A percentile compares a stretch with the other conserved stretches of the same genome.
Conservation (phyloP, 2,797 vertebrate species). For the Chelmon rostratus region DNA sequence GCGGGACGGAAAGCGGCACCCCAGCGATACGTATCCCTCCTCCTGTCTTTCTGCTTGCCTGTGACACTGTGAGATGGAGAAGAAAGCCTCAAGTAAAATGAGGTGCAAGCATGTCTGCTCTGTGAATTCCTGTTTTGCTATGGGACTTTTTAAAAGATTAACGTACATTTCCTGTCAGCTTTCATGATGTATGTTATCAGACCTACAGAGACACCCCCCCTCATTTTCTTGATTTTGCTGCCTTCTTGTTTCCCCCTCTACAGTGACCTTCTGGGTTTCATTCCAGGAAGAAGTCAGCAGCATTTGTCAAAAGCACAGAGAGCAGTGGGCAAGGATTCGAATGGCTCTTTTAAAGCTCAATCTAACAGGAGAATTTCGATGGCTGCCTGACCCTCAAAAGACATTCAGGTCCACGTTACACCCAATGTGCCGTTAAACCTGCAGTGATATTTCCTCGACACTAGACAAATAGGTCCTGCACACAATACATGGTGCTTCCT, state of each 20-base stretch:
- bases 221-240: conserved; percentile 41
- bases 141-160: conserved; percentile 77
- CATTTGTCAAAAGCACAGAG: conserved; percentile 86
- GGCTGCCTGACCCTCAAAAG: conserved; percentile 61
- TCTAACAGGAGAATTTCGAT: conserved; percentile 69
- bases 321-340: conserved; percentile 82
- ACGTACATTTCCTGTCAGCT: conserved; percentile 80
- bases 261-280: conserved; percentile 85
- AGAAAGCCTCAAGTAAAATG: conserved; percentile 81
- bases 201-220: conserved; percentile 60
- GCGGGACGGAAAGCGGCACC: conserved; percentile 77
- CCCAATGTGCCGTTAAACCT: conserved; percentile 45
- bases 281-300: conserved; percentile 85
- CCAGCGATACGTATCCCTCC: conserved; percentile 68
- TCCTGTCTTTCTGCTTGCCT: conserved; percentile 67
- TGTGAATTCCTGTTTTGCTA: conserved; percentile 79
- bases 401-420: conserved; percentile 53
- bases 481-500: conserved; percentile 36
- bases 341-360: conserved; percentile 84
- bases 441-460: conserved; percentile 67
- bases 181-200: conserved; percentile 84
- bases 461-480: conserved; percentile 56
- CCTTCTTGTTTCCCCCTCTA: conserved; percentile 28
- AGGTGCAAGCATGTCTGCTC: conserved; percentile 79
- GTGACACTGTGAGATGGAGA: conserved; percentile 80